phyloP scores from a whole-genome alignment of 2,888 invertebrate species.

The Sphaerophoria taeniata region DNA sequence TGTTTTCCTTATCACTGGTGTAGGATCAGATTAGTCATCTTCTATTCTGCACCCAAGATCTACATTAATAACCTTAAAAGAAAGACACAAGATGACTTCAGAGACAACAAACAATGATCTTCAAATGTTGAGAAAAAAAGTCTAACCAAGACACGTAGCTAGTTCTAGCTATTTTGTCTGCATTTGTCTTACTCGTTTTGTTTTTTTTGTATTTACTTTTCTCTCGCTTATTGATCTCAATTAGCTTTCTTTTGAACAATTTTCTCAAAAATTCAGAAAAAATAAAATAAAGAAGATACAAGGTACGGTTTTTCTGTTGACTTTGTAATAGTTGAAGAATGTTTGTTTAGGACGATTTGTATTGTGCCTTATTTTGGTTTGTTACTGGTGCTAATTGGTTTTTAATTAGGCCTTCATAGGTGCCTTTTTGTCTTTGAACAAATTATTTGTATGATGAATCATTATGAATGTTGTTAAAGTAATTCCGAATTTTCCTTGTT shows the following conservation, averaged over 20 bases:
- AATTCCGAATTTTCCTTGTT: too few relatives aligned
- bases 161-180: slow-evolving; percentile 2
- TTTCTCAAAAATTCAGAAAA: not conserved
- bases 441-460: slow-evolving; percentile 4
- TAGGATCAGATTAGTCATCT: slow-evolving; percentile 71
- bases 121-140: slow-evolving; percentile 15
- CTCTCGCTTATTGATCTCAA: slow-evolving; percentile 67
- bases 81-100: not conserved
- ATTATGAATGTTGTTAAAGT: not conserved
- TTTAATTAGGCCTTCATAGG: slow-evolving; percentile 37
- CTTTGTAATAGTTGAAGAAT: slow-evolving; percentile 63
- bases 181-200: not conserved
- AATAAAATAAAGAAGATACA: slow-evolving; percentile 33
- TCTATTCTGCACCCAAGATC: slow-evolving; percentile 39
- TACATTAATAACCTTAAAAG: slow-evolving; percentile 18
- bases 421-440: slow-evolving; percentile 12
- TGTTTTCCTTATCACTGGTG: slow-evolving; percentile 55
- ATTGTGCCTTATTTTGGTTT: slow-evolving; percentile 16
- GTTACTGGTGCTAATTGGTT: slow-evolving; percentile 68
- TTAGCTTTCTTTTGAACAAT: slow-evolving; percentile 64
- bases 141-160: slow-evolving; percentile 34
- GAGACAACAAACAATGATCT: not conserved
- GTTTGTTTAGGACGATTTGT: slow-evolving; percentile 49
- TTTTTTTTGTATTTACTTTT: slow-evolving; percentile 37
- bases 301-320: slow-evolving; percentile 42